Percentiles rank a stretch among this genome's conserved stretches.
phyloP scores from a whole-genome alignment of 2,113 vertebrate genomes.

The Kryptolebias marmoratus region DNA sequence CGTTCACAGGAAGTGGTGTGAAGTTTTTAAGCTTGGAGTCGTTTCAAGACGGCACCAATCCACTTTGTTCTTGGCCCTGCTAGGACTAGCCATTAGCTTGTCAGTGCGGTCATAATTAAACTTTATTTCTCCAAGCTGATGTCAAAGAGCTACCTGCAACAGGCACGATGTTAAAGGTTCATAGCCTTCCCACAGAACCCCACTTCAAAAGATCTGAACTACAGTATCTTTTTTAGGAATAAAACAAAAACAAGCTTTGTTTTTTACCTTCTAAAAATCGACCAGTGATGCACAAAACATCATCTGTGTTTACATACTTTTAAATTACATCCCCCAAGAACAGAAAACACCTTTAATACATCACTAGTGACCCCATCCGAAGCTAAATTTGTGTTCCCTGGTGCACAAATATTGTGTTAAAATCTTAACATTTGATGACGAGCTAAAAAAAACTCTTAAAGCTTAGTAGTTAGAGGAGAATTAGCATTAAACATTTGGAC shows the following conservation, averaged over 20 bases:
- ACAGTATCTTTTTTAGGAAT: too few species aligned
- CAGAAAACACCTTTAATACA: conserved; percentile 15
- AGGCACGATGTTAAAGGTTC: too few species aligned
- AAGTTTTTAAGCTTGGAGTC: too few species aligned
- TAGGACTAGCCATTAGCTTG: too few species aligned
- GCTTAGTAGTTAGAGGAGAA: neutral
- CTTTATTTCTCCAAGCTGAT: too few species aligned
- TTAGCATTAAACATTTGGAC: neutral
- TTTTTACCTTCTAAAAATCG: neutral
- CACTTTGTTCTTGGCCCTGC: too few species aligned
- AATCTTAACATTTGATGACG: neutral
- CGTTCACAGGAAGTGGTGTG: too few species aligned
- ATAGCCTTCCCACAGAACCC: too few species aligned
- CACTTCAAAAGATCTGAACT: too few species aligned
- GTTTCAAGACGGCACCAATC: too few species aligned
- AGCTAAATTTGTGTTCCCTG: neutral
- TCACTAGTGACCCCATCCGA: neutral
- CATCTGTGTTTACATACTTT: neutral
- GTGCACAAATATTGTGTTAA: conserved; percentile 8
- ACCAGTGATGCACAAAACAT: neutral
- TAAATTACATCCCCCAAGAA: neutral
- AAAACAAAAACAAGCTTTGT: neutral
- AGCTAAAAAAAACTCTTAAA: neutral
- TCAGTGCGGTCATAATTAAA: too few species aligned
- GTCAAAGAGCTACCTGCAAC: too few species aligned